Conservation (phyloP, 2,113 vertebrate genomes). For the Ciconia maguari region DNA sequence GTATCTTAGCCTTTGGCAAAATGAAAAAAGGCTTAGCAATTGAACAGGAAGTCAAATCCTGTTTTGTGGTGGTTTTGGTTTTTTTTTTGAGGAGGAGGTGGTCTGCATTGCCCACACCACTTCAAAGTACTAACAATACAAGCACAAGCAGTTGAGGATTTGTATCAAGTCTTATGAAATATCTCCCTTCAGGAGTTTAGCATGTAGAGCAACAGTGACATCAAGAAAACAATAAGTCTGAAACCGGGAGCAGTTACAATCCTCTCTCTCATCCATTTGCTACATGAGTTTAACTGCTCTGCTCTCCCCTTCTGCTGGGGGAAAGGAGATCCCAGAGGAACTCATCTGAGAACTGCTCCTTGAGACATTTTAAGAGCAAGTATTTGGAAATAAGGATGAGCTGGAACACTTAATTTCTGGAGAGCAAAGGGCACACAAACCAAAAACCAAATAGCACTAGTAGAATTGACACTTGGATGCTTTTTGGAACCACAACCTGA, state of each 20-base stretch:
- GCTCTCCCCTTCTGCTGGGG: background rate
- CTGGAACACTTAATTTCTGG: background rate
- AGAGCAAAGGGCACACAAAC: background rate
- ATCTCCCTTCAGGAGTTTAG: background rate
- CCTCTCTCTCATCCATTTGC: background rate
- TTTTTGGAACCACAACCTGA: background rate
- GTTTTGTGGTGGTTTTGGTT: background rate
- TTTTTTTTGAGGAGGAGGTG: background rate
- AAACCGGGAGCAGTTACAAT: background rate
- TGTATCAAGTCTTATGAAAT: background rate
- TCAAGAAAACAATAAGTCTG: background rate
- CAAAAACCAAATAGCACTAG: background rate
- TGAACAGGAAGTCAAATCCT: background rate
- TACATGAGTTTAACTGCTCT: background rate
- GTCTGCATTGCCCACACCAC: background rate
- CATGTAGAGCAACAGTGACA: background rate
- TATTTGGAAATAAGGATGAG: background rate
- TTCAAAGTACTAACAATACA: background rate
- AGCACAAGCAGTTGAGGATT: background rate
- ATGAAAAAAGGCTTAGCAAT: background rate
- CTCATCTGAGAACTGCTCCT: background rate
- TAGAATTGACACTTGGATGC: fast-evolving
- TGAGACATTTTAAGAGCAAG: background rate
- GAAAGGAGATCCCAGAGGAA: background rate
- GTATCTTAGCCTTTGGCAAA: background rate